Conservation (phyloP, 2,113 vertebrate species). For the Callospermophilus lateralis region DNA sequence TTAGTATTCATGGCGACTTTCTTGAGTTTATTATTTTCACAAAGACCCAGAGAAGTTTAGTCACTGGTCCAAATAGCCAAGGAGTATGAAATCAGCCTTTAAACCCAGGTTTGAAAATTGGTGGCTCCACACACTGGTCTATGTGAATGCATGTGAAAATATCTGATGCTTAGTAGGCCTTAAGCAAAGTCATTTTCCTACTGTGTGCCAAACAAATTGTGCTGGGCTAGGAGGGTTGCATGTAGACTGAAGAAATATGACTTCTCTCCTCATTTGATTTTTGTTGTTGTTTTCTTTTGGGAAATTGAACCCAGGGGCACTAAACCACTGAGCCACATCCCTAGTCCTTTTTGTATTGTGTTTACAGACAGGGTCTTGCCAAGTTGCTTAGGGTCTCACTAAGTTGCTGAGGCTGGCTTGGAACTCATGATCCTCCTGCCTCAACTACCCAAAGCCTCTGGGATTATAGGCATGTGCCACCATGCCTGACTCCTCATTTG, state of each 20-base stretch:
- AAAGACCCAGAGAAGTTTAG: not conserved
- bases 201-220: not conserved
- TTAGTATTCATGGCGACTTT: not conserved
- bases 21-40: not conserved
- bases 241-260: fast-evolving
- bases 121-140: not conserved
- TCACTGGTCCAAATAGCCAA: not conserved
- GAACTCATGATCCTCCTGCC: too few relatives aligned
- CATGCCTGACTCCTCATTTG: not conserved
- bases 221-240: not conserved
- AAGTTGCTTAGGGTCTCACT: too few relatives aligned
- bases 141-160: not conserved
- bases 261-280: not conserved
- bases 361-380: too few relatives aligned
- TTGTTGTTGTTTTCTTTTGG: too few relatives aligned
- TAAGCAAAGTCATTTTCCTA: not conserved
- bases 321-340: too few relatives aligned
- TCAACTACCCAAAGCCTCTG: too few relatives aligned
- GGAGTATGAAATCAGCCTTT: not conserved
- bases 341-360: too few relatives aligned
- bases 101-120: not conserved
- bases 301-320: too few relatives aligned
- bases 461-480: too few relatives aligned
- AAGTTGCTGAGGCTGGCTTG: too few relatives aligned
- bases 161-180: too few relatives aligned